Evolutionary conservation across 2,888 invertebrate species (phyloP).

Genomic region (Protodeltote pygarga): DNA sequence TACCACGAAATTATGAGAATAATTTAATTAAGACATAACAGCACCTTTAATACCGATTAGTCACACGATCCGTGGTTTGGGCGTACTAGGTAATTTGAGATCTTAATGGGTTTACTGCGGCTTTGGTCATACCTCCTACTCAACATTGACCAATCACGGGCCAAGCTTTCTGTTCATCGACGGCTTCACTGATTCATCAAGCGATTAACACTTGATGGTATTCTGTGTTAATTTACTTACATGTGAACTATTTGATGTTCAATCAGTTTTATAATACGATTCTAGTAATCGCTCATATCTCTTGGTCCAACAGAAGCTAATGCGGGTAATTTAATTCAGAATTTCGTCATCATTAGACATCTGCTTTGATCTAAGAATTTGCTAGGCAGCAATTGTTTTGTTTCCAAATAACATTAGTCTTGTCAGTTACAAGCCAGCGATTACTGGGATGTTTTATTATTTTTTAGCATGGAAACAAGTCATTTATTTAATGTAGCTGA

Average conservation of each 20-base stretch:
- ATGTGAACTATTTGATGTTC: slow-evolving; percentile 47
- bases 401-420: slow-evolving; percentile 45
- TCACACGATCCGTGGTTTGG: slow-evolving; percentile 82
- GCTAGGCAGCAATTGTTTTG: slow-evolving; percentile 41
- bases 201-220: slow-evolving; percentile 72
- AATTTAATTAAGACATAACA: slow-evolving; percentile 86
- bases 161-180: slow-evolving; percentile 59
- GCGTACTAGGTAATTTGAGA: slow-evolving; percentile 84
- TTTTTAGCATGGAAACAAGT: slow-evolving; percentile 49
- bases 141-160: slow-evolving; percentile 73
- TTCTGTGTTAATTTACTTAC: slow-evolving; percentile 61
- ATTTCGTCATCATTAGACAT: slow-evolving; percentile 44
- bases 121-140: slow-evolving; percentile 78
- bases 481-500: slow-evolving; percentile 47
- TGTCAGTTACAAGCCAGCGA: slow-evolving; percentile 47
- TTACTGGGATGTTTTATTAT: slow-evolving; percentile 47
- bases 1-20: slow-evolving; percentile 77
- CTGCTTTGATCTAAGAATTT: slow-evolving; percentile 46
- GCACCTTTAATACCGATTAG: slow-evolving; percentile 84
- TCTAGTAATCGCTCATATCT: slow-evolving; percentile 50
- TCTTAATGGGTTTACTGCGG: slow-evolving; percentile 79
- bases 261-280: slow-evolving; percentile 46
- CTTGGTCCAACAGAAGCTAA: slow-evolving; percentile 53
- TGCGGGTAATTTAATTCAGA: slow-evolving; percentile 46
- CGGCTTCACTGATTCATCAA: slow-evolving; percentile 76